Conservation (phyloP, 2,113 vertebrate genomes). For the Hirundichthys speculiger region DNA sequence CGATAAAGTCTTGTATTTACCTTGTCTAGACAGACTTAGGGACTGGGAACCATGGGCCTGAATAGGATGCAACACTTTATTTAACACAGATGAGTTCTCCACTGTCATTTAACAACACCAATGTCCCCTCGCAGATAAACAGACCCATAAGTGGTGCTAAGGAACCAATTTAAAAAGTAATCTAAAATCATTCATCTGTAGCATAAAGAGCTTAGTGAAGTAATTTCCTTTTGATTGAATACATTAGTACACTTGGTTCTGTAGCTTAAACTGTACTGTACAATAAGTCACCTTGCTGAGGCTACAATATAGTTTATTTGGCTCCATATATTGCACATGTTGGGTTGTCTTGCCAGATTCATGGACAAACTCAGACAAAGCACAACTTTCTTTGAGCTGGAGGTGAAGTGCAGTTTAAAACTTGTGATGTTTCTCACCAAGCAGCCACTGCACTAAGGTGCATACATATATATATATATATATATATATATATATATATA, state of each 20-base stretch:
- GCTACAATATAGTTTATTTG: constrained; percentile 17
- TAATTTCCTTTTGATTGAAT: no score
- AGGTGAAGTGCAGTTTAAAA: constrained; percentile 11
- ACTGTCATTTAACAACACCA: constrained; percentile 70
- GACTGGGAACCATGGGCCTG: constrained; percentile 57
- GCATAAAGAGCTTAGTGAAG: constrained; percentile 10
- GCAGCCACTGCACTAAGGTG: constrained; percentile 32
- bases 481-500: no score
- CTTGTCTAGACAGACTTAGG: constrained; percentile 70
- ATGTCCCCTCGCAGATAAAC: constrained; percentile 63
- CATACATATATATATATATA: constrained; percentile 27
- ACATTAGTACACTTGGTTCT: constrained; percentile 2
- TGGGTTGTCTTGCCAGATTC: constrained; percentile 11
- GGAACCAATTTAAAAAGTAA: constrained; percentile 40
- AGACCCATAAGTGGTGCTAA: constrained; percentile 33
- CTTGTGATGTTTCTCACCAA: neutral
- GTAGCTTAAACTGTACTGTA: constrained; percentile 17
- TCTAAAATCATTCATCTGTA: constrained; percentile 41
- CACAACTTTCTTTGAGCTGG: constrained; percentile 3
- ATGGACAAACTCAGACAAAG: constrained; percentile 5
- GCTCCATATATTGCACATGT: constrained; percentile 10
- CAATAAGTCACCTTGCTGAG: constrained; percentile 38
- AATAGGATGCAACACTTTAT: constrained; percentile 45
- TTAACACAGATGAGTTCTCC: constrained; percentile 65
- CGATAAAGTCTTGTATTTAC: constrained; percentile 67